Base-by-base conservation (phyloP, 2,113 vertebrate species). In the Sporophila hypoxantha region DNA sequence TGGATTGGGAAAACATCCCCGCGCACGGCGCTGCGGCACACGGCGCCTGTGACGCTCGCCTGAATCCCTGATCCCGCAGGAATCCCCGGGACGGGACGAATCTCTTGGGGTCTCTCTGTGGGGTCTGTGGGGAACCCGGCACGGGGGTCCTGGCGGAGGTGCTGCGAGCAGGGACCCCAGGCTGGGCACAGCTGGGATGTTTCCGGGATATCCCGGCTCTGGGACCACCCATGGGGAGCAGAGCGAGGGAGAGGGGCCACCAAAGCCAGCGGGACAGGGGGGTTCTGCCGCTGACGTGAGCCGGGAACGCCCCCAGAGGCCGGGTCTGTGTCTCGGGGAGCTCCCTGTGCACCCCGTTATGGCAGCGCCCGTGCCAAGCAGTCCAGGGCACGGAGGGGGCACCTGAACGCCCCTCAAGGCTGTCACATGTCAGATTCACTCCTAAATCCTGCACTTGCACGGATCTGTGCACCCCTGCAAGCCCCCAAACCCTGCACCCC, bases 1-100 rank as follows among this genome's bases (percentile, higher is more conserved):
- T 94, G 36, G 62, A 73, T 90, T 59, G 46, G 26, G 60, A 90
- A 94, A 93, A 94, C 93, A 92, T 85, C 61, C 56, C 52, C 30
- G 60, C 36, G 9, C 83, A 23, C 25, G 41, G 87, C 17, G 46
- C 88, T 80, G 85, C 36, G 34, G 87, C 90, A 59, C 70, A 37
- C 34, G n/a, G 73, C 15, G 17, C 57, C 57, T 9, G 50, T 17
- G 89, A 27, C 61, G 64, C 46, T 57, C 15, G 3, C 29, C 49
- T 3, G n/a, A 50, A 59, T 34, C 15, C 12, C 50, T 4, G 36
- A 64, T 50, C 36, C 62, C 64, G 3, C 4, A 4, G 37, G 44
- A 53, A 65, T 65, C 25, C 60, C 69, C 5, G 2, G 53, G 39
- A 5, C 9, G 14, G 62, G 29, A 29, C 8, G n/a, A 70, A 49